Evolutionary conservation across 2,113 vertebrate species (phyloP), one percentile per base, ranked within the genome.

Genomic region (Spilogale gracilis): DNA sequence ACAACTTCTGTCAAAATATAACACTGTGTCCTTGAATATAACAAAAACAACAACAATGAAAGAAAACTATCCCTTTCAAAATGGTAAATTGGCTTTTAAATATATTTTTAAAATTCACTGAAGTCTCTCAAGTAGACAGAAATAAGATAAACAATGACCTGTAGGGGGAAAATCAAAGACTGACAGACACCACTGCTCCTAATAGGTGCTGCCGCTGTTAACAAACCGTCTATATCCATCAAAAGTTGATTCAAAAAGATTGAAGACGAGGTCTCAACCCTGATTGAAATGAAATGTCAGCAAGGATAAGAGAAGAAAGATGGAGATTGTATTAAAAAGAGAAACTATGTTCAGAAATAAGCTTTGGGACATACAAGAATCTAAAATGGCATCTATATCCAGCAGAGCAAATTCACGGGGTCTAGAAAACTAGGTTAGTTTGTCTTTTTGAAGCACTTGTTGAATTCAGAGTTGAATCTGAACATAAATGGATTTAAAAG

Each of bases 271-370:
- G 96, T 97, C 97, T 96, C 97, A 97, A 97, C 96, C 96, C 95
- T 98, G 98, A 98, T 96, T 98, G 98, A 98, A 98, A 98, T 98
- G 97, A 98, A 98, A 98, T 98, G 98, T 98, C 98, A 98, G 97
- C 89, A 95, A 98, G 96, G 97, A 97, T 98, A 98, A 97, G 97
- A 97, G 96, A 98, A 98, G 96, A 98, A 98, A 97, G 95, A 98
- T 98, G 98, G 96, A 98, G 97, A 98, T 97, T 96, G 95, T 93
- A 97, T 98, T 98, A 98, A 98, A 98, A 97, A 98, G 97, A 98
- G 97, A 98, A 97, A 81, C 87, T 94, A 74, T 98, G 97, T 93
- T 95, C 97, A 98, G 97, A 98, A 98, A 98, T 98, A 97, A 98
- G 97, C 94, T 98, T 97, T 98, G 95, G 96, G 95, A 96, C 96